Base-by-base conservation (phyloP, 2,113 vertebrate genomes). In the Melanotaenia duboulayi region DNA sequence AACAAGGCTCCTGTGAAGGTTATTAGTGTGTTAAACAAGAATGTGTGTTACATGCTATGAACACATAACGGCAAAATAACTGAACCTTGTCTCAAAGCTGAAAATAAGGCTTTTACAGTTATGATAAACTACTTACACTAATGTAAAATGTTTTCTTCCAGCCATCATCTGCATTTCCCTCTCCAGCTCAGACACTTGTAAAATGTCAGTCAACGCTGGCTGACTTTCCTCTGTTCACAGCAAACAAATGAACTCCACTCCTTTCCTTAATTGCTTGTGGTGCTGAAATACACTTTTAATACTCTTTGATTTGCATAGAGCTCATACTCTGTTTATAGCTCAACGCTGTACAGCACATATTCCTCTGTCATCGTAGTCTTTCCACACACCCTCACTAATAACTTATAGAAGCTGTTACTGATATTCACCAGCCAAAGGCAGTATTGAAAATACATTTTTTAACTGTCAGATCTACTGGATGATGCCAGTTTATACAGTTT, bases 311-410 rank as follows among this genome's bases (percentile, higher is more conserved):
- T 74, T 44, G 46, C 80, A 57, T 66, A 39, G 60, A 76, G 73
- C 81, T 82, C 78, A 67, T 68, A 42, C 61, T 76, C 66, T 50
- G 55, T 84, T 84, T 81, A 77, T 79, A 86, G 68, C 78, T 48
- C 16, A 0, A 11, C 23, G 44, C 74, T 66, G 74, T 54, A 70
- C 60, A 50, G 72, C 78, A 62, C 68, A 65, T 77, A 69, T 68
- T 79, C 32, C 67, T 83, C 88, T 87, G 82, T 89, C 84, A 89
- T 86, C 81, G 16, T 13, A 39, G 54, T 66, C 71, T 81, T 82
- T 84, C 75, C 80, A 80, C 74, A 77, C 85, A 76, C 75, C 71
- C 67, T 52, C 19, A 35, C 35, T 74, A 67, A 80, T 79, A 86
- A 74, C 78, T 57, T 69, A 66, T 66, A 79, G 73, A 82, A 67